Base-by-base conservation (phyloP, 1,140 invertebrate species). In the Brachionus koreanus region DNA sequence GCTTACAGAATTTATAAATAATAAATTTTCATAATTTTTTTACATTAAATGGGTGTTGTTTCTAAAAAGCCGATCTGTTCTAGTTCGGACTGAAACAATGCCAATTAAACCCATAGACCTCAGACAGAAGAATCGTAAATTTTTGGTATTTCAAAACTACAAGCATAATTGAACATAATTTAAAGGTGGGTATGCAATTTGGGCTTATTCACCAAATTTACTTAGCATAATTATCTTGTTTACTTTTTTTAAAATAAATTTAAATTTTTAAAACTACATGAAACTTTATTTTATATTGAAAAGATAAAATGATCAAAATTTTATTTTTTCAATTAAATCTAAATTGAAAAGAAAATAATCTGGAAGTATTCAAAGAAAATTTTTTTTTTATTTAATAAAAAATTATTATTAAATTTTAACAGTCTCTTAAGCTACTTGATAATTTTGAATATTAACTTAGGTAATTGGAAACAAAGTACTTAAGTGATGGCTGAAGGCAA, bases 1-100 rank as follows among this genome's bases (percentile, higher is more conserved):
- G 49, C 49, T 57, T 57, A 57, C 19, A 29, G 29, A 1, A 57
- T 57, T 6, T 57, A 6, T 23, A 57, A 57, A 19, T 25, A 57
- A 57, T 57, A 57, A 57, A 57, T 57, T 57, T 57, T 57, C 49
- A 57, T 57, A 57, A 57, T 57, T 57, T 57, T n/a, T 19, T 19
- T 6, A 57, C 49, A 57, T 57, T 57, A 57, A 57, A 57, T 57
- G 49, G 49, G 49, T 57, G 49, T 57, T 57, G 16, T 57, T 16
- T 16, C 9, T 7, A 57, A 57, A 57, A 57, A 19, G 16, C 16
- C 9, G 49, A 9, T 19, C 9, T 19, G 19, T 19, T 57, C 5
- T 9, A 19, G 9, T 23, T 57, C 49, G 49, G 49, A 57, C 49
- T 57, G 49, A 19, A 25, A 57, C 49, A 25, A 5, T 57, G 49